These are phyloP conservation scores for Suricata suricatta DNA, from an alignment of 2,113 vertebrate genomes.

Conservation along the genomic window DNA sequence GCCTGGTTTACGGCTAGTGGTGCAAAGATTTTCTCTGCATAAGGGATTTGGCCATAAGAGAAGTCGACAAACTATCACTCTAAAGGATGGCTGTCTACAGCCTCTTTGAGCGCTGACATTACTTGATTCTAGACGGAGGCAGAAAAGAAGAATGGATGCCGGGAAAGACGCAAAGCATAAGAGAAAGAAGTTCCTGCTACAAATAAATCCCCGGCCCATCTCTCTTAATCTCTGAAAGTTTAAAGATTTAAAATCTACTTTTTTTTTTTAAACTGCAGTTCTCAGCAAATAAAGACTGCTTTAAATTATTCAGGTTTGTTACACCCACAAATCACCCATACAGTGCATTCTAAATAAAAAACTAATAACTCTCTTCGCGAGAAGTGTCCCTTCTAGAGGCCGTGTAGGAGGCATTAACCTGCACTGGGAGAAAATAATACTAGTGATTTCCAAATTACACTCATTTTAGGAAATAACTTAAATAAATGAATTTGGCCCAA, in stretches of 20 bases:
- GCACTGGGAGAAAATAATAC: conserved; percentile 54
- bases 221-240: conserved; percentile 68
- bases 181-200: conserved; percentile 69
- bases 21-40: not conserved
- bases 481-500: conserved; percentile 62
- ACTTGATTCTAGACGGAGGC: not conserved
- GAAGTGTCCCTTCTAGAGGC: conserved; percentile 37
- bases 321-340: conserved; percentile 71
- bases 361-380: conserved; percentile 59
- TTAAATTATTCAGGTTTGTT: conserved; percentile 77
- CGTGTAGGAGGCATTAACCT: conserved; percentile 53
- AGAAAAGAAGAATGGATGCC: conserved; percentile 36
- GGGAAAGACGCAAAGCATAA: conserved; percentile 48
- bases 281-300: conserved; percentile 78
- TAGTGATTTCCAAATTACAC: conserved; percentile 66
- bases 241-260: conserved; percentile 77
- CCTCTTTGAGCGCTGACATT: not conserved
- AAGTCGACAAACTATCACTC: not conserved
- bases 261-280: conserved; percentile 63
- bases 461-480: conserved; percentile 66
- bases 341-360: conserved; percentile 69
- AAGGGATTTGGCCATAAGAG: conserved; percentile 19
- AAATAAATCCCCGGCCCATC: conserved; percentile 72
- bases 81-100: not conserved
- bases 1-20: not conserved